A percentile compares a stretch with the other conserved stretches of the same genome.
Conservation (phyloP, 1,140 invertebrate genomes). For the Hermetia illucens region DNA sequence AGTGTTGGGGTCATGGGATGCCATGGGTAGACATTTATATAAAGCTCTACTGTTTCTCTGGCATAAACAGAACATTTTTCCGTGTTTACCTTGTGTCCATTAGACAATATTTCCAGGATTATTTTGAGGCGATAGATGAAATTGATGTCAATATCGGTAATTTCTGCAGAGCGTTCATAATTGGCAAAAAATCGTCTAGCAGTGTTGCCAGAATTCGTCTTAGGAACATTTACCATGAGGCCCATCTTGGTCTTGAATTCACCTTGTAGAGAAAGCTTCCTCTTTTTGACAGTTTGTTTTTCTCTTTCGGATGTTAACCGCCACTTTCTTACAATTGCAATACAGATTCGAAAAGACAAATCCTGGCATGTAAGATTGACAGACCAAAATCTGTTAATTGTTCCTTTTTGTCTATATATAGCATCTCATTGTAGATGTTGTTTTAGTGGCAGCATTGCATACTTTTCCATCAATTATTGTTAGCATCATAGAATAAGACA, state of each 20-base stretch:
- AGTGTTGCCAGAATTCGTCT: slow-evolving; percentile 18
- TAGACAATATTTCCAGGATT: neutral
- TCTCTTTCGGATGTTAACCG: no score
- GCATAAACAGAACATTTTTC: slow-evolving; percentile 12
- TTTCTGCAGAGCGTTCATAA: slow-evolving; percentile 10
- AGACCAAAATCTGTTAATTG: slow-evolving; percentile 20
- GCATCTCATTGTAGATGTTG: slow-evolving; percentile 23
- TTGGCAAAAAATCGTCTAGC: slow-evolving; percentile 18
- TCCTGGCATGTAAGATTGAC: slow-evolving; percentile 25
- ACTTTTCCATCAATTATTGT: slow-evolving; percentile 34
- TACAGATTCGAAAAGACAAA: slow-evolving; percentile 22
- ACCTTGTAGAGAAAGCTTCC: slow-evolving; percentile 7
- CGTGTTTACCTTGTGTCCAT: slow-evolving; percentile 1
- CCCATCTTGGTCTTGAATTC: slow-evolving; percentile 9
- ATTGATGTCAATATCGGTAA: slow-evolving; percentile 13
- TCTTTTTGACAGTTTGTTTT: slow-evolving; percentile 10
- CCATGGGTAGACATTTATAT: slow-evolving; percentile 17
- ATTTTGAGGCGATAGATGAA: neutral
- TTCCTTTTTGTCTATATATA: slow-evolving; percentile 20
- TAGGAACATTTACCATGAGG: slow-evolving; percentile 5
- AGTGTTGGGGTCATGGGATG: slow-evolving; percentile 21
- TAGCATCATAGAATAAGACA: no score
- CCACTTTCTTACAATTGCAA: slow-evolving; percentile 22
- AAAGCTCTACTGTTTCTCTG: slow-evolving; percentile 13
- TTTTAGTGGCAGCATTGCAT: slow-evolving; percentile 26